Evolutionary conservation across 2,797 vertebrate species (phyloP).

Genomic region (Girardinus metallicus): DNA sequence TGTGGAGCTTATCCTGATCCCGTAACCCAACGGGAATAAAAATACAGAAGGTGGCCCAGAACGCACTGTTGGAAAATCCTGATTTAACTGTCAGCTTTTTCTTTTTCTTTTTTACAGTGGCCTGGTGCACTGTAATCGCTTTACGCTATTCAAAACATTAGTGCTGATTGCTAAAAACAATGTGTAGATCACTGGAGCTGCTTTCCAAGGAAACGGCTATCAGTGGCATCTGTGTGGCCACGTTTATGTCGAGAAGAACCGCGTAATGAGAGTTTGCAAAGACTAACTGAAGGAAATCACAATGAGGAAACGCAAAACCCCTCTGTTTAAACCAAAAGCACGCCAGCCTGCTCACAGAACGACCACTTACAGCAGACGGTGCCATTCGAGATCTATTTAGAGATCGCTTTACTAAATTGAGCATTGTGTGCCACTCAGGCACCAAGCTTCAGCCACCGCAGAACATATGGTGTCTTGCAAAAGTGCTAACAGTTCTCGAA

Average conservation of each 20-base stretch:
- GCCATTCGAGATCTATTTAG: constrained; percentile 35
- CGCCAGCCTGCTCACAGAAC: constrained; percentile 28
- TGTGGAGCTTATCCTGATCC: constrained; percentile 21
- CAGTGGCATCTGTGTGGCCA: constrained; percentile 12
- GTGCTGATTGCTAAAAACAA: constrained; percentile 14
- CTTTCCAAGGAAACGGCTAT: constrained; percentile 8
- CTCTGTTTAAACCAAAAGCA: constrained; percentile 29
- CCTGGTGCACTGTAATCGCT: constrained; percentile 20
- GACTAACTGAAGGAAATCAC: constrained; percentile 8
- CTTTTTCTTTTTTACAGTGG: not conserved
- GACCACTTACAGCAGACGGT: constrained; percentile 1
- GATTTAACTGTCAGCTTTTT: not conserved
- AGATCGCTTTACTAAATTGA: constrained; percentile 34
- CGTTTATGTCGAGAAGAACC: constrained; percentile 8
- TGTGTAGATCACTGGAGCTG: constrained; percentile 10
- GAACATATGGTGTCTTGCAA: constrained; percentile 1
- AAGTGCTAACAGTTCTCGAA: not conserved
- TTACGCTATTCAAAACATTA: constrained; percentile 19
- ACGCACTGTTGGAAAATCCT: not conserved
- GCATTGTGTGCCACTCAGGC: constrained; percentile 20
- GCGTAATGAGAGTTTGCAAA: constrained; percentile 21
- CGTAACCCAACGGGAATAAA: not conserved
- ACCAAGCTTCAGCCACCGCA: constrained; percentile 1
- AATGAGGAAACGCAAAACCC: constrained; percentile 21
- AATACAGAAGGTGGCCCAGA: not conserved